phyloP scores from a whole-genome alignment of 2,113 vertebrate genomes.

The Callopanchax toddi region DNA sequence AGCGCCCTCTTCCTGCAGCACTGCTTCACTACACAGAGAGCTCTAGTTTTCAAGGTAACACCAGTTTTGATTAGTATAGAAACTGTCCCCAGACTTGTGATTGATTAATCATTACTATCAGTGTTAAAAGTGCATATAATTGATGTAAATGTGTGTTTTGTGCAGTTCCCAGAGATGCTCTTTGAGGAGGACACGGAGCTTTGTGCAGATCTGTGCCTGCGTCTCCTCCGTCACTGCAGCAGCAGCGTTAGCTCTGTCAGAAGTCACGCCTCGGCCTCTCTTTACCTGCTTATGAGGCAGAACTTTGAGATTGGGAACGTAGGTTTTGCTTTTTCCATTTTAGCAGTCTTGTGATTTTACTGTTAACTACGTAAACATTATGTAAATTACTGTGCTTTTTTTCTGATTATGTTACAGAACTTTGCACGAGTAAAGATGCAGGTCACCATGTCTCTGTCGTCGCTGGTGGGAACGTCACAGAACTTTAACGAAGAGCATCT shows the following conservation, averaged over 20 bases:
- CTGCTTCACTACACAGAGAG: conserved; percentile 90
- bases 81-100: too few species aligned
- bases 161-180: conserved; percentile 92
- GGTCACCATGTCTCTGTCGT: conserved; percentile 93
- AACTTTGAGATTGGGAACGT: conserved; percentile 95
- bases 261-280: conserved; percentile 89
- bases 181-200: conserved; percentile 94
- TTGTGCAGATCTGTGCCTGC: conserved; percentile 89
- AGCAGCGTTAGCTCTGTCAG: conserved; percentile 85
- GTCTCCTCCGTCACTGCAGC: conserved; percentile 91
- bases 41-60: conserved; percentile 88
- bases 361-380: neutral
- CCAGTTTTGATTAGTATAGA: neutral
- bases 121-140: neutral
- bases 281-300: conserved; percentile 94
- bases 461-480: conserved; percentile 87
- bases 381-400: conserved; percentile 5
- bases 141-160: conserved; percentile 5
- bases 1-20: conserved; percentile 91
- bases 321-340: conserved; percentile 47
- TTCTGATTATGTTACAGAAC: conserved; percentile 76
- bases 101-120: too few species aligned
- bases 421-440: conserved; percentile 96
- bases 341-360: neutral
- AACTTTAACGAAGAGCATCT: conserved; percentile 91